Percentiles rank a stretch among this genome's conserved stretches.
Conservation (phyloP, 2,113 vertebrate genomes). For the Corynorhinus townsendii region DNA sequence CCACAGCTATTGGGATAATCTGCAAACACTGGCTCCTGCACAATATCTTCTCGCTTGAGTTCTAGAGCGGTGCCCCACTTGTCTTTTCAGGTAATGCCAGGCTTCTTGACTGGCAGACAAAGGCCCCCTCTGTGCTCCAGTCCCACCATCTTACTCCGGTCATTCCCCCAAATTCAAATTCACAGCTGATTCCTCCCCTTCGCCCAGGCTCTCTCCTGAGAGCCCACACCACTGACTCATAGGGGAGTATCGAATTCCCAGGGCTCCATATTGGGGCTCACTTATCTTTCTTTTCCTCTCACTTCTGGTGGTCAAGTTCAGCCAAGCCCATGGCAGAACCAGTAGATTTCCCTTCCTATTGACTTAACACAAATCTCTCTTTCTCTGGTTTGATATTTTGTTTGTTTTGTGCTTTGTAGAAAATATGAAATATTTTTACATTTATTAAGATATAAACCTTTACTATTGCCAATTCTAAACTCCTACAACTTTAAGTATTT, state of each 20-base stretch:
- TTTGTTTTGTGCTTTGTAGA: neutral
- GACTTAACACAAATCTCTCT: neutral
- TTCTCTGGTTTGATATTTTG: neutral
- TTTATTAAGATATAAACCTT: too few species aligned
- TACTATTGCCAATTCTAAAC: too few species aligned
- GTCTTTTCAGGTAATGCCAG: neutral
- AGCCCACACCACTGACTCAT: neutral
- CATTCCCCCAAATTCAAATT: neutral
- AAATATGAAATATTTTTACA: too few species aligned
- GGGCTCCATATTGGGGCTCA: neutral
- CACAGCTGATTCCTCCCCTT: neutral
- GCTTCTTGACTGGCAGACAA: neutral
- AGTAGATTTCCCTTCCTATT: neutral
- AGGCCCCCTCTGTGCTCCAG: neutral
- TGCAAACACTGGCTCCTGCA: neutral
- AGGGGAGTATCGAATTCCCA: neutral
- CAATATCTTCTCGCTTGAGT: neutral
- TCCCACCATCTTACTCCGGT: neutral
- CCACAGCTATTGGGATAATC: neutral
- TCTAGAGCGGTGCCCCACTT: neutral
- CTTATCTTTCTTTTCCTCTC: neutral
- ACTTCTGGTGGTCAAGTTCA: neutral
- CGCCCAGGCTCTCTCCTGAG: neutral
- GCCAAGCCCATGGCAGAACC: neutral
- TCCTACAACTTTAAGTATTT: too few species aligned